Evolutionary conservation across 2,797 vertebrate species (phyloP).

Genomic region (Otus scops): DNA sequence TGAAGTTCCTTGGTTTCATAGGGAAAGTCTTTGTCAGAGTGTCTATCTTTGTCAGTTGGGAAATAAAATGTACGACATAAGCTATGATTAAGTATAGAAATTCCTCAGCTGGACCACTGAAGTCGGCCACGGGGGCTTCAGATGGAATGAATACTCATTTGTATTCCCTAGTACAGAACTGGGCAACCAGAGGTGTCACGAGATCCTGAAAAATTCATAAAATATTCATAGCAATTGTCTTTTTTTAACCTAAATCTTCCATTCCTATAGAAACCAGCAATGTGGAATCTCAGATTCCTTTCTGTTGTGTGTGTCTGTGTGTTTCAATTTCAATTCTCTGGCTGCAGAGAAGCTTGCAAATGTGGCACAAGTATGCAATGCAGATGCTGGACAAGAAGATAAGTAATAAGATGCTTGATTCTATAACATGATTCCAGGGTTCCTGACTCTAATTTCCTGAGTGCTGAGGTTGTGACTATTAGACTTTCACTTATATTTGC

Average conservation of each 20-base stretch:
- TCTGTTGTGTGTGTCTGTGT: neutral
- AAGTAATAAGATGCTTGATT: neutral
- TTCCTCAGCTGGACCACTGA: neutral
- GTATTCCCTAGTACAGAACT: neutral
- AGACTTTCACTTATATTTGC: neutral
- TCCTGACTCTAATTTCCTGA: neutral
- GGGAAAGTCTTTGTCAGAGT: neutral
- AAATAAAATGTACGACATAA: neutral
- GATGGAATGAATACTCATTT: neutral
- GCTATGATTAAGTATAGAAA: neutral
- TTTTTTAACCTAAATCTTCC: neutral
- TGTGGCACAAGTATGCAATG: neutral
- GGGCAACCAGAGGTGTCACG: neutral
- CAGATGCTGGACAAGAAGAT: neutral
- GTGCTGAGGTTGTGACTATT: neutral
- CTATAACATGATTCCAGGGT: neutral
- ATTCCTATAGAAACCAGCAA: neutral
- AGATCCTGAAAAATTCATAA: neutral
- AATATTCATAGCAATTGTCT: neutral
- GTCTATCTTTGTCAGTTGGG: neutral
- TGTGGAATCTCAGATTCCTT: neutral
- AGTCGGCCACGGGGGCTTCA: neutral
- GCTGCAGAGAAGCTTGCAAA: neutral
- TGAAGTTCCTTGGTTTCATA: neutral
- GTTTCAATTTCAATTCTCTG: neutral